These are phyloP conservation scores for Malurus leucopterus DNA, from an alignment of 2,797 vertebrate species.

Conservation along the genomic window DNA sequence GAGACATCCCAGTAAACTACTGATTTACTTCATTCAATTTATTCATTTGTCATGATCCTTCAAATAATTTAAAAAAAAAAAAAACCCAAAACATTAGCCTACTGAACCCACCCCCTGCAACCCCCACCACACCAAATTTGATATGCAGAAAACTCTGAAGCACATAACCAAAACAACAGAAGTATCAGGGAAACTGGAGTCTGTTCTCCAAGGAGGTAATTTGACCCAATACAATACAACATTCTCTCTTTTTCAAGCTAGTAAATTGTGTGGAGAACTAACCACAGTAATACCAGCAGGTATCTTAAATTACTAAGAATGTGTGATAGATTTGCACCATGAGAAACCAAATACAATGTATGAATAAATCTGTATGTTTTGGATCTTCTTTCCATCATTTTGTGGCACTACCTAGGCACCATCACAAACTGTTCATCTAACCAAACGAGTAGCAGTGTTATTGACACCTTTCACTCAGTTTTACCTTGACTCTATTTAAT, in stretches of 20 bases:
- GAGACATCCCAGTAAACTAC: not conserved
- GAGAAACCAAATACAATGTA: not conserved
- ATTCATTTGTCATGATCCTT: not conserved
- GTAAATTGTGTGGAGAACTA: not conserved
- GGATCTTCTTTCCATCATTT: not conserved
- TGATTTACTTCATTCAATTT: not conserved
- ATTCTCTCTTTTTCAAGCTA: not conserved
- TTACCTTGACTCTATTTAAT: not conserved
- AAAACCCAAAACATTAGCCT: not conserved
- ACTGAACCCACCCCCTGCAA: accelerated
- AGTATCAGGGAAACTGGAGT: not conserved
- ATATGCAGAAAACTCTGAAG: not conserved
- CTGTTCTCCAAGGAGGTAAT: not conserved
- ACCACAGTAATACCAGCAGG: not conserved
- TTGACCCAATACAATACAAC: not conserved
- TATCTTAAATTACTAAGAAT: not conserved
- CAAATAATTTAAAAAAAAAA: not conserved
- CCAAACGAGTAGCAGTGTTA: not conserved
- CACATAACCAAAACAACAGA: not conserved
- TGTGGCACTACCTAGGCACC: not conserved
- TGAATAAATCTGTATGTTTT: not conserved
- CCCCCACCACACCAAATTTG: not conserved
- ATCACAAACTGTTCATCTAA: not conserved
- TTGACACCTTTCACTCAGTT: not conserved
- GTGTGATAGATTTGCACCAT: not conserved